Base-by-base conservation (phyloP, 1,140 invertebrate species). In the Cepaea nemoralis region DNA sequence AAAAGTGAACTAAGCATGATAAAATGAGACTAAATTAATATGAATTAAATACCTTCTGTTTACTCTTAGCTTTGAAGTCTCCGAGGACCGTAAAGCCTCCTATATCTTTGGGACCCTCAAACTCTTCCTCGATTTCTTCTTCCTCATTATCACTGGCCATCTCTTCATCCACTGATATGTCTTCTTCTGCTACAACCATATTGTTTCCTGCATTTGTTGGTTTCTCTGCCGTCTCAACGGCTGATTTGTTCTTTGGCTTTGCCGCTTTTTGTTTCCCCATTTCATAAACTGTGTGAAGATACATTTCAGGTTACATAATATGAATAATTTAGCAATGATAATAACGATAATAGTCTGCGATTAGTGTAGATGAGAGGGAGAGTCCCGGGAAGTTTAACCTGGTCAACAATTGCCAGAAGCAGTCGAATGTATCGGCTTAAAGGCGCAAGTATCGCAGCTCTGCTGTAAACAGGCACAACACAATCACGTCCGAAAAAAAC, bases 11-110 rank as follows among this genome's bases (percentile, higher is more conserved):
- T n/a, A n/a, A n/a, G n/a, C n/a, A n/a, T n/a, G n/a, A n/a, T n/a
- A n/a, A n/a, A n/a, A n/a, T n/a, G n/a, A n/a, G 19, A 45, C 16
- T 42, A 24, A 42, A 77, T 74, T 59, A 31, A n/a, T 27, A 12
- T 66, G 1, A 19, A 33, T n/a, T 12, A 77, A 40, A 48, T 14
- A 95, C 94, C 91, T 92, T 88, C 74, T 86, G 83, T n/a, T 81
- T 74, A 81, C 86, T 83, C 31, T 86, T 85, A 75, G 84, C 75
- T 76, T 86, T 88, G 45, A 88, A 83, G 80, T 90, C 84, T 39
- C 89, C 90, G 48, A 91, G 83, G 31, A 91, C 81, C 50, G 90
- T 89, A 83, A 90, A 91, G 27, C 87, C 88, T 55, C 86, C 89
- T 75, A 87, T 79, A 69, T 87, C 85, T 82, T 81, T 69, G 24